Evolutionary conservation across 1,140 invertebrate species (phyloP).

Genomic region (Laodelphax striatellus): DNA sequence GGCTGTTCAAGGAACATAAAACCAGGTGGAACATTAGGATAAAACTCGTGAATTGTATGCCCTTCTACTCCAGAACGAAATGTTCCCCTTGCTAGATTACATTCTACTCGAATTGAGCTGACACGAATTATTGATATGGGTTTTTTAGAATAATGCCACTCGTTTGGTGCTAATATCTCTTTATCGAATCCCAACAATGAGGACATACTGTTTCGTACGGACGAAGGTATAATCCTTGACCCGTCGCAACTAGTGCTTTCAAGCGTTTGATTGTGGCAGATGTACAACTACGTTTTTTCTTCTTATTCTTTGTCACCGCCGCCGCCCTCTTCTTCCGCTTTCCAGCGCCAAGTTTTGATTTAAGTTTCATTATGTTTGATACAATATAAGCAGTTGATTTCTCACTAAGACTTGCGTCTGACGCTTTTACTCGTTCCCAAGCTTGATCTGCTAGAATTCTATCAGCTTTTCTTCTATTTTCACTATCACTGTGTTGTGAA

Average conservation of each 20-base stretch:
- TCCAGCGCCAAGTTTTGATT: constrained; percentile 24
- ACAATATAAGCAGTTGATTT: constrained; percentile 26
- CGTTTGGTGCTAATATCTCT: neutral
- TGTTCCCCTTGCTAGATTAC: constrained; percentile 14
- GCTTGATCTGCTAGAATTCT: constrained; percentile 28
- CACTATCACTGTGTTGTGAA: constrained; percentile 22
- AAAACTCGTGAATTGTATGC: neutral
- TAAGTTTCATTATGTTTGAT: constrained; percentile 27
- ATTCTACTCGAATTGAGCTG: constrained; percentile 10
- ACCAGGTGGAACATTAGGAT: neutral
- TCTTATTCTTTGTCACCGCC: neutral
- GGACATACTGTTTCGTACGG: neutral
- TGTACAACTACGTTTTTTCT: neutral
- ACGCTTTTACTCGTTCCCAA: constrained; percentile 27
- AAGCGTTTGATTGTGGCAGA: too few relatives aligned
- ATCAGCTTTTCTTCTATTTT: constrained; percentile 29
- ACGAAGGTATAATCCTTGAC: too few relatives aligned
- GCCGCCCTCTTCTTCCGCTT: neutral
- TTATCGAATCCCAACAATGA: constrained; percentile 1
- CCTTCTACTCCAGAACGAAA: neutral
- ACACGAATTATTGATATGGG: constrained; percentile 7
- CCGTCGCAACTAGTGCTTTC: too few relatives aligned
- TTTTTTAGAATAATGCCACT: neutral
- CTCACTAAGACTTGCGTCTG: constrained; percentile 28
- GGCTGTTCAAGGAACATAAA: neutral